Percentiles rank a stretch among this genome's conserved stretches.
phyloP scores from a whole-genome alignment of 64 coral and sea anemone species.

The Actinia tenebrosa region DNA sequence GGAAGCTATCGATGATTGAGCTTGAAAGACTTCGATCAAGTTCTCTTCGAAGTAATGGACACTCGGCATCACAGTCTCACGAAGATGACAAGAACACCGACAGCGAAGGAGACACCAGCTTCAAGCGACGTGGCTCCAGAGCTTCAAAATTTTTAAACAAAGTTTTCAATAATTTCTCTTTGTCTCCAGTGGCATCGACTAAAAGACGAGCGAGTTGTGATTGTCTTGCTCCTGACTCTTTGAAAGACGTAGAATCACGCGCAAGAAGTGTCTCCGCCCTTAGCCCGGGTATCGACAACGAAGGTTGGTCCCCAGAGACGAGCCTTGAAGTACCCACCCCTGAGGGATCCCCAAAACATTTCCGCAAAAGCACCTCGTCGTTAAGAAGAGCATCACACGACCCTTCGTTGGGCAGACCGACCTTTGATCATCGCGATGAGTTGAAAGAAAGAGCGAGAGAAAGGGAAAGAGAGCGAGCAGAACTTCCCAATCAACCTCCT shows the following conservation, averaged over 20 bases:
- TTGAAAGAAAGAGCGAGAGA: not conserved
- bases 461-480: conserved; percentile 10
- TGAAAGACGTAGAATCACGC: not conserved
- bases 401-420: not conserved
- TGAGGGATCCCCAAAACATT: conserved; percentile 6
- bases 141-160: conserved; percentile 7
- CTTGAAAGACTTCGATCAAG: not conserved
- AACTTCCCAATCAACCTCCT: conserved; percentile 12
- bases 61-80: not conserved
- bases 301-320: conserved; percentile 21
- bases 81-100: not conserved
- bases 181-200: not conserved
- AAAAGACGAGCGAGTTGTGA: conserved; percentile 14
- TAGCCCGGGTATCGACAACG: not conserved
- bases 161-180: conserved; percentile 18
- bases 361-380: not conserved
- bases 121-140: conserved; percentile 16
- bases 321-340: not conserved
- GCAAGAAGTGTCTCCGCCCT: not conserved
- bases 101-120: not conserved
- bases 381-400: conserved; percentile 25
- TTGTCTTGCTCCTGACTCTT: too few species aligned
- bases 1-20: not conserved
- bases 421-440: not conserved
- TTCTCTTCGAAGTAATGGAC: not conserved